phyloP scores from a whole-genome alignment of 2,113 vertebrate species.

The Siniperca chuatsi region DNA sequence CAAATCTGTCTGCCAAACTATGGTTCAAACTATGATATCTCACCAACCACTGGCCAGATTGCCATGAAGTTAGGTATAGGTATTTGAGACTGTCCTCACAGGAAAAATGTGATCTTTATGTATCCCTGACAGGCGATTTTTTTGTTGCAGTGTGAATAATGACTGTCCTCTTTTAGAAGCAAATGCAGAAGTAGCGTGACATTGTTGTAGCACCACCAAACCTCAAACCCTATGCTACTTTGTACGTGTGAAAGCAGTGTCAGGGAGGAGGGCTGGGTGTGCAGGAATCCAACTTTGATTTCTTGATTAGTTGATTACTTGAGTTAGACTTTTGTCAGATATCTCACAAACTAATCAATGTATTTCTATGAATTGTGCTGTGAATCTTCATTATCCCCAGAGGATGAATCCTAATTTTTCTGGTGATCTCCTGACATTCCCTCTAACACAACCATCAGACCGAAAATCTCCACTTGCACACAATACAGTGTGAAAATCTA shows the following conservation, averaged over 20 bases:
- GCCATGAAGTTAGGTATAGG: neutral
- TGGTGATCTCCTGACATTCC: neutral
- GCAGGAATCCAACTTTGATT: too few relatives aligned
- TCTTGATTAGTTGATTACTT: neutral
- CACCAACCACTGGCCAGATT: neutral
- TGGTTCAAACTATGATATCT: neutral
- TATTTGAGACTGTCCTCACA: neutral
- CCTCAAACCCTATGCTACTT: too few relatives aligned
- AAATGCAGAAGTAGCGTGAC: too few relatives aligned
- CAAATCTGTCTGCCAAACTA: neutral
- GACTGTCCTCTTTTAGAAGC: too few relatives aligned
- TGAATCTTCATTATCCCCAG: neutral
- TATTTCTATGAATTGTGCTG: neutral
- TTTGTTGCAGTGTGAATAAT: too few relatives aligned
- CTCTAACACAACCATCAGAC: neutral
- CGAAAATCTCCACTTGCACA: neutral
- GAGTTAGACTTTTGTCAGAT: neutral
- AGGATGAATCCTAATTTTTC: neutral
- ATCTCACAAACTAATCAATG: neutral
- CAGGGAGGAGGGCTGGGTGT: too few relatives aligned
- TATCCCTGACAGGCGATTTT: too few relatives aligned
- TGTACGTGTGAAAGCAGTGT: too few relatives aligned
- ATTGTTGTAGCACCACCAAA: too few relatives aligned
- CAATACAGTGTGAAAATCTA: conserved; percentile 8
- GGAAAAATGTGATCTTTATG: too few relatives aligned